Conservation (phyloP, 2,113 vertebrate species). For the Brachyhypopomus gauderio region DNA sequence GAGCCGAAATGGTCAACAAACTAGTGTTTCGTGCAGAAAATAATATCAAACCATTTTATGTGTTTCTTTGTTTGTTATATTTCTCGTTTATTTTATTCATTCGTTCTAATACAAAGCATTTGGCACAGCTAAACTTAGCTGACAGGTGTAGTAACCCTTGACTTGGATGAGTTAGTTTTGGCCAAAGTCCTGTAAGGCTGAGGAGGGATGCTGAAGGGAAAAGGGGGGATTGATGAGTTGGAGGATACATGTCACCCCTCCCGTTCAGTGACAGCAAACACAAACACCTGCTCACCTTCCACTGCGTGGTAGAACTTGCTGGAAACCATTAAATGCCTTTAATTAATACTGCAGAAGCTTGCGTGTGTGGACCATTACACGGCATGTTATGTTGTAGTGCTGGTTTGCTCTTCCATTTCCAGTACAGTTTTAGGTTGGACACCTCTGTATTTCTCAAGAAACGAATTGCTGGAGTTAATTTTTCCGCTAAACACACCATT, state of each 20-base stretch:
- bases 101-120: neutral
- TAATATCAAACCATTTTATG: neutral
- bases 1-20: neutral
- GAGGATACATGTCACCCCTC: conserved; percentile 63
- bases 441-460: neutral
- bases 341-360: neutral
- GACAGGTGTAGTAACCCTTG: conserved; percentile 26
- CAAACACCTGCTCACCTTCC: conserved; percentile 45
- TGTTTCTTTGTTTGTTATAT: neutral
- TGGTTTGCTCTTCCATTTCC: neutral
- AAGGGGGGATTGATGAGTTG: conserved; percentile 68
- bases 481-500: neutral
- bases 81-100: neutral
- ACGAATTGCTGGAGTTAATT: neutral
- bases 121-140: conserved; percentile 23
- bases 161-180: conserved; percentile 47
- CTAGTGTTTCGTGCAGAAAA: neutral
- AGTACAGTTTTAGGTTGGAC: neutral
- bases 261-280: conserved; percentile 25
- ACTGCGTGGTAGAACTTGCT: conserved; percentile 17
- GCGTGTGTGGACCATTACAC: neutral
- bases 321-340: conserved; percentile 25
- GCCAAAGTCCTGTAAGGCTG: conserved; percentile 30
- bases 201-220: conserved; percentile 57
- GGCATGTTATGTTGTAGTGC: neutral